Conservation (phyloP, 92 coral and sea anemone species). For the Pocillopora meandrina region DNA sequence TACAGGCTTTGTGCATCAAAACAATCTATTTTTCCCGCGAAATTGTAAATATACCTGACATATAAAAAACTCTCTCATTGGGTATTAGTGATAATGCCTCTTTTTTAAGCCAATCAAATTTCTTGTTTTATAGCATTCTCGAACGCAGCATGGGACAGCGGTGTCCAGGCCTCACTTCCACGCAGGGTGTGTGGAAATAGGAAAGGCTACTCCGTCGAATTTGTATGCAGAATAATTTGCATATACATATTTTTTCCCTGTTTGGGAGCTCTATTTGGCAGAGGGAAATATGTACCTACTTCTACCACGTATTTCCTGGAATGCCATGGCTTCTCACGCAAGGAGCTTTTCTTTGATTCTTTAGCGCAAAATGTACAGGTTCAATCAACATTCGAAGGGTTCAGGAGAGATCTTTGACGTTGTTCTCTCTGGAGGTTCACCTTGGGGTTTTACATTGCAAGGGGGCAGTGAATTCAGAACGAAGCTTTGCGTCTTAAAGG, state of each 20-base stretch:
- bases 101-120: slow-evolving; percentile 26
- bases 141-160: slow-evolving; percentile 27
- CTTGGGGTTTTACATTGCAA: slow-evolving; percentile 98
- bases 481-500: slow-evolving; percentile 89
- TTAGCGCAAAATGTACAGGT: slow-evolving; percentile 25
- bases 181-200: slow-evolving; percentile 73
- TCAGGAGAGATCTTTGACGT: slow-evolving; percentile 73
- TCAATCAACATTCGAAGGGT: slow-evolving; percentile 32
- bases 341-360: slow-evolving; percentile 1
- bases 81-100: neutral
- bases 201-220: slow-evolving; percentile 34
- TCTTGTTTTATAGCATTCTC: slow-evolving; percentile 14
- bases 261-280: slow-evolving; percentile 65
- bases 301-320: slow-evolving; percentile 36
- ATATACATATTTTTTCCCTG: slow-evolving; percentile 74
- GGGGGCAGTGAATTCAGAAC: slow-evolving; percentile 89
- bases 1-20: neutral
- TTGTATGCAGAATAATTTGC: slow-evolving; percentile 55
- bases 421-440: slow-evolving; percentile 87
- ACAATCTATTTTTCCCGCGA: slow-evolving; percentile 45
- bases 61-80: slow-evolving; percentile 25
- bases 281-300: slow-evolving; percentile 30
- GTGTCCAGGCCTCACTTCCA: slow-evolving; percentile 69
- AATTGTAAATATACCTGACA: neutral
- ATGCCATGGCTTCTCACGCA: slow-evolving; percentile 43